Percentiles rank a stretch among this genome's conserved stretches.
These are phyloP conservation scores for Drosophila pectinifera DNA, from an alignment of 1,140 invertebrate species.

Conservation along the genomic window DNA sequence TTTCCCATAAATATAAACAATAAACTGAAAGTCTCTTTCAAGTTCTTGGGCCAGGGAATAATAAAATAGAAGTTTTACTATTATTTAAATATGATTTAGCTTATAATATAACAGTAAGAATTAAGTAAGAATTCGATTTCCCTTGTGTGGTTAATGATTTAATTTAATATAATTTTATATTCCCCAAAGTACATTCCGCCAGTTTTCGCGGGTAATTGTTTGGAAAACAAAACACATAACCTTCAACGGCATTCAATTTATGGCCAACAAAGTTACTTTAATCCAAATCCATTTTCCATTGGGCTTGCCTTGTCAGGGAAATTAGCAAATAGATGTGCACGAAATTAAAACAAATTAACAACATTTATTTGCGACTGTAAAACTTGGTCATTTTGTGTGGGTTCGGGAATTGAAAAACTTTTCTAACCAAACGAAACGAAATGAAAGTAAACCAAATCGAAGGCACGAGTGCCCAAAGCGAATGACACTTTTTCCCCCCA, in stretches of 20 bases:
- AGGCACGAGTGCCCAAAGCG: conserved; percentile 60
- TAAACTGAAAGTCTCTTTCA: too few species aligned
- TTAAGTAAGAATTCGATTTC: too few species aligned
- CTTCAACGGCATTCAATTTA: conserved; percentile 7
- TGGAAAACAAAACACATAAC: conserved; percentile 38
- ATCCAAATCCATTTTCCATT: conserved; percentile 46
- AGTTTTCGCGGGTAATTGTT: conserved; percentile 29
- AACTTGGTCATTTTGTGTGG: conserved; percentile 68
- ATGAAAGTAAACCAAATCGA: conserved; percentile 62
- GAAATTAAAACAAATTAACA: conserved; percentile 81
- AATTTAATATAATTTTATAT: conserved; percentile 13
- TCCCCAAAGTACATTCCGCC: background rate
- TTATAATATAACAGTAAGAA: background rate
- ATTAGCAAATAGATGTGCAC: conserved; percentile 67
- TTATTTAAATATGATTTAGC: too few species aligned
- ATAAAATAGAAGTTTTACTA: too few species aligned
- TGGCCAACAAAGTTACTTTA: conserved; percentile 16
- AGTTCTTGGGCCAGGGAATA: too few species aligned
- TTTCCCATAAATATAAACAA: too few species aligned
- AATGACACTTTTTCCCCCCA: conserved; percentile 61
- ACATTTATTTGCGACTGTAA: conserved; percentile 77
- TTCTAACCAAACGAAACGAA: conserved; percentile 38
- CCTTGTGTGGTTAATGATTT: background rate
- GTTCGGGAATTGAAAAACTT: conserved; percentile 75
- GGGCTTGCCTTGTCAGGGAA: conserved; percentile 39